These are phyloP conservation scores for Raphicerus campestris DNA, from an alignment of 2,113 vertebrate species.

Conservation along the genomic window DNA sequence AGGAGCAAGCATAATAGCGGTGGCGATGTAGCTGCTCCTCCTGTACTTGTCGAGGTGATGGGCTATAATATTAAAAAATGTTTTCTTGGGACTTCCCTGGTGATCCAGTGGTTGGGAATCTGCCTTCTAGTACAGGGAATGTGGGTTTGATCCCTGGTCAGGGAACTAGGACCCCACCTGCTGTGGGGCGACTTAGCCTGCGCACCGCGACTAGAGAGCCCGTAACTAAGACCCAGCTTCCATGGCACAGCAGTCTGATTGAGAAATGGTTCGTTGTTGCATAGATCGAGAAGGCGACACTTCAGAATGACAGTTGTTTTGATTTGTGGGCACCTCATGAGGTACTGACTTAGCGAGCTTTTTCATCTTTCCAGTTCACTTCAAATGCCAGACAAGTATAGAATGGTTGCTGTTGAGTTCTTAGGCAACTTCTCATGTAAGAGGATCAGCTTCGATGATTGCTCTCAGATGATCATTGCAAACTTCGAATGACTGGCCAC, in stretches of 20 bases:
- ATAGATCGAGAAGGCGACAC: not conserved
- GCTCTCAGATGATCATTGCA: not conserved
- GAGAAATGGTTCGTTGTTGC: not conserved
- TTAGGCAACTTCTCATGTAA: not conserved
- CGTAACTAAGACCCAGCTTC: not conserved
- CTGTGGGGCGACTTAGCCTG: not conserved
- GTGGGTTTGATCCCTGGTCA: not conserved
- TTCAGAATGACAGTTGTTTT: not conserved
- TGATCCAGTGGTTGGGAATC: not conserved
- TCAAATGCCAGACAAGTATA: not conserved
- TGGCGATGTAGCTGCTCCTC: not conserved
- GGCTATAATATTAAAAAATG: not conserved
- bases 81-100: not conserved
- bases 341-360: not conserved
- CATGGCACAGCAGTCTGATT: not conserved
- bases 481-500: not conserved
- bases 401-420: not conserved
- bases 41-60: not conserved
- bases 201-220: rapidly evolving
- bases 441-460: not conserved
- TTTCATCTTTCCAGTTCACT: not conserved
- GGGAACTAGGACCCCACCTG: not conserved
- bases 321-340: not conserved
- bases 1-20: not conserved
- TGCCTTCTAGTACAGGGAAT: not conserved